Percentiles rank a stretch among this genome's conserved stretches.
phyloP scores from a whole-genome alignment of 2,888 invertebrate genomes.

The Laspeyria flexula region DNA sequence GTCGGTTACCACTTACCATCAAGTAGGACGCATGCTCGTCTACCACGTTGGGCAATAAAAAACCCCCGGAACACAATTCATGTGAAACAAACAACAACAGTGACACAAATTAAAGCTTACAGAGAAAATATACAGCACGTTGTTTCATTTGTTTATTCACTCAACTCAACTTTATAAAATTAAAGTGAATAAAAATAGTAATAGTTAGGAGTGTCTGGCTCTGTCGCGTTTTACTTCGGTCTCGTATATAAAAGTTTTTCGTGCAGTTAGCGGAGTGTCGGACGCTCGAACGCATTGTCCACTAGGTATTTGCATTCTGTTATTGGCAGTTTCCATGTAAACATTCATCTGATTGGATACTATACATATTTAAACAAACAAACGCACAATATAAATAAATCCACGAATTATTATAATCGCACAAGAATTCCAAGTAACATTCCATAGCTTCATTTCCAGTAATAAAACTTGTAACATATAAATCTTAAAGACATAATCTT shows the following conservation, averaged over 20 bases:
- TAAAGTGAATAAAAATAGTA: constrained; percentile 19
- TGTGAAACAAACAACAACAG: background rate
- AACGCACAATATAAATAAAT: constrained; percentile 27
- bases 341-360: constrained; percentile 76
- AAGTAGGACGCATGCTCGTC: too few species aligned
- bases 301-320: constrained; percentile 79
- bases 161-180: background rate
- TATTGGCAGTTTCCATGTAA: constrained; percentile 78
- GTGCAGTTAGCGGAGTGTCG: constrained; percentile 34
- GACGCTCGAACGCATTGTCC: constrained; percentile 56
- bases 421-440: background rate
- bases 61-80: background rate
- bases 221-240: constrained; percentile 33
- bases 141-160: background rate
- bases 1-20: too few species aligned
- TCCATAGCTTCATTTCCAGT: constrained; percentile 4
- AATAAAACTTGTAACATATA: constrained; percentile 2
- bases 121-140: background rate
- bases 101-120: background rate
- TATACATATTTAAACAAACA: constrained; percentile 57
- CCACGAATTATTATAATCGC: constrained; percentile 10
- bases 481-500: constrained; percentile 7
- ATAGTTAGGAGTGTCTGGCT: constrained; percentile 22
- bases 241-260: constrained; percentile 44
- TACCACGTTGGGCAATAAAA: too few species aligned